Evolutionary conservation across 1,140 invertebrate genomes (phyloP), one percentile per base, ranked within the genome.

Genomic region (Papilio dardanus): DNA sequence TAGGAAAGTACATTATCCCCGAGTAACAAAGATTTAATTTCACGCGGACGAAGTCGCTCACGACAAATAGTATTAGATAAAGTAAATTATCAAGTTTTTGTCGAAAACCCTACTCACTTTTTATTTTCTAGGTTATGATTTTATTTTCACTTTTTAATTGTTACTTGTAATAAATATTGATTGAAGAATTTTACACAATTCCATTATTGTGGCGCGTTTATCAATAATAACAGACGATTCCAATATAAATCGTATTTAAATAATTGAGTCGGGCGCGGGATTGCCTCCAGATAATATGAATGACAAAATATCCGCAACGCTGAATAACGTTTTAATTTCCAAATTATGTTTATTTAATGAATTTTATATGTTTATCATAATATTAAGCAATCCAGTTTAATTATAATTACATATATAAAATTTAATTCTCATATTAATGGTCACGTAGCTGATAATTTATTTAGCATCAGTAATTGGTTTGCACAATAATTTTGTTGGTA

Each of bases 191-290:
- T n/a, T 5, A 19, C 50, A 54, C 8, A 24, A 12, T 58, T 14
- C 0, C 10, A 28, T 62, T 40, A 19, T 10, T 68, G n/a, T 40
- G n/a, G 12, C 35, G 37, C 42, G 8, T 24, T 46, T 40, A 69
- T 42, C 21, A 71, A 71, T 71, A 50, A 50, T 46, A 73, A 73
- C 30, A 31, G 6, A 35, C 7, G 42, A 28, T 19, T 73, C 46
- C 42, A 33, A 33, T n/a, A 46, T 73, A 35, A 54, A 73, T 30
- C 30, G 42, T 73, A 54, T 73, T 73, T 73, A 73, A 73, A 73
- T 73, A 73, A 73, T 73, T 33, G 31, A 73, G 71, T 73, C 58
- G 16, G 16, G 30, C 7, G 35, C 46, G 71, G 71, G 2, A 73
- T 73, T 46, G 46, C 46, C 46, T 33, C 16, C 28, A 58, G 71